Conservation (phyloP, 2,113 vertebrate species). For the Polyodon spathula region DNA sequence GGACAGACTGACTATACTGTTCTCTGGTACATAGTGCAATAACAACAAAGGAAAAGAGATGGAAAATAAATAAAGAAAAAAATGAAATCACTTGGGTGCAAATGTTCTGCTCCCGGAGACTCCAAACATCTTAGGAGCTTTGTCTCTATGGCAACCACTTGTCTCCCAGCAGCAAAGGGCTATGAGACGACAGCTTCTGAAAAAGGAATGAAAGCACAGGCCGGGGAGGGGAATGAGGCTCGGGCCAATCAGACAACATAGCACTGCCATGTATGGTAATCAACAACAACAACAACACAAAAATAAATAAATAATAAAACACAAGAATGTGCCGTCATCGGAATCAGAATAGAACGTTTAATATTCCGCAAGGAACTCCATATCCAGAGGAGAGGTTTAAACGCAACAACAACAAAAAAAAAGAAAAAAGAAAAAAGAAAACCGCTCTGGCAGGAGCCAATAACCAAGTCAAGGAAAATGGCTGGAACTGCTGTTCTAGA, state of each 20-base stretch:
- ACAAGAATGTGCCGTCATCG: not conserved
- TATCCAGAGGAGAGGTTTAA: no score
- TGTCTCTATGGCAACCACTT: slow-evolving; percentile 57
- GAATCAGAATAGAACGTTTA: not conserved
- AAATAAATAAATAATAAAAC: not conserved
- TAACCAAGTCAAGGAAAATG: no score
- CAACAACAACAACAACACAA: not conserved
- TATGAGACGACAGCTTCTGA: slow-evolving; percentile 48
- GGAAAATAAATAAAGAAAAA: not conserved
- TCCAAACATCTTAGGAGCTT: slow-evolving; percentile 49
- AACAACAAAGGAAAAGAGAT: no score
- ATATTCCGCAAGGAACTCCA: not conserved
- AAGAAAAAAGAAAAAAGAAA: no score
- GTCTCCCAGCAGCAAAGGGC: slow-evolving; percentile 60
- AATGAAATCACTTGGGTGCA: slow-evolving; percentile 32
- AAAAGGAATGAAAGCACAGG: slow-evolving; percentile 48
- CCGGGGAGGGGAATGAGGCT: slow-evolving; percentile 17
- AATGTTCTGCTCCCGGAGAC: slow-evolving; percentile 37
- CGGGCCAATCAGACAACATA: slow-evolving; percentile 13
- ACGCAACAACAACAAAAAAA: no score
- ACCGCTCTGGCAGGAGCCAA: no score
- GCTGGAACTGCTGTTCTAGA: no score
- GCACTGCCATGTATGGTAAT: no score
- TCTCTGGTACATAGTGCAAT: no score
- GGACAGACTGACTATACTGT: no score